These are phyloP conservation scores for Watsonalla cultraria DNA, from an alignment of 2,888 invertebrate genomes.

Conservation along the genomic window DNA sequence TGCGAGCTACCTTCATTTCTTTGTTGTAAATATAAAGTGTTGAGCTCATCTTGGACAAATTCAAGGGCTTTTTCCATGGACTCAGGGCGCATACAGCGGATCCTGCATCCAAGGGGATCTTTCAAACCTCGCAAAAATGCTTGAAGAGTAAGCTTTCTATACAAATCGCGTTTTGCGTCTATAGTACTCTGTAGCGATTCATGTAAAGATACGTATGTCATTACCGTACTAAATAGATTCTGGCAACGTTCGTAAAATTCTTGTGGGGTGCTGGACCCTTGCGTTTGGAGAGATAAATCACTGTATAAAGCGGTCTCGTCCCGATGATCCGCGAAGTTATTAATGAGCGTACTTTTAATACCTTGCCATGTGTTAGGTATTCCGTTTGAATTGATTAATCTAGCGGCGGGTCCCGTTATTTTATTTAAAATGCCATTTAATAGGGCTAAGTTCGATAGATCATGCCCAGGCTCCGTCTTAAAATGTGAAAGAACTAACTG, in stretches of 20 bases:
- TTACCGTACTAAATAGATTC: not conserved
- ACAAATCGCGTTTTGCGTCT: not conserved
- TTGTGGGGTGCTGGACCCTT: slow-evolving; percentile 10
- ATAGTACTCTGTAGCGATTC: not conserved
- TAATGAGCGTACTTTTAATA: slow-evolving; percentile 7
- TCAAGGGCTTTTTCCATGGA: too few species aligned
- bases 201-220: not conserved
- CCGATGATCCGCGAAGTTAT: slow-evolving; percentile 4
- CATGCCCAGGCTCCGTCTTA: slow-evolving; percentile 3
- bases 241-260: slow-evolving; percentile 5
- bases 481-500: slow-evolving; percentile 5
- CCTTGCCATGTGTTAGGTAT: slow-evolving; percentile 5
- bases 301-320: slow-evolving; percentile 3
- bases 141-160: too few species aligned
- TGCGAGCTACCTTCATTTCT: too few species aligned
- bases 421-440: slow-evolving; percentile 15
- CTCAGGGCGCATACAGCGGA: too few species aligned
- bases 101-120: too few species aligned
- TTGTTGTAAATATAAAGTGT: too few species aligned
- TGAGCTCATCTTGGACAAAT: too few species aligned
- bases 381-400: slow-evolving; percentile 13
- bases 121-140: too few species aligned
- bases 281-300: slow-evolving; percentile 4
- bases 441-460: slow-evolving; percentile 8
- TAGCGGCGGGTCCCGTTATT: slow-evolving; percentile 17